phyloP scores from a whole-genome alignment of 2,888 invertebrate genomes.

The Parnassius glacialis region DNA sequence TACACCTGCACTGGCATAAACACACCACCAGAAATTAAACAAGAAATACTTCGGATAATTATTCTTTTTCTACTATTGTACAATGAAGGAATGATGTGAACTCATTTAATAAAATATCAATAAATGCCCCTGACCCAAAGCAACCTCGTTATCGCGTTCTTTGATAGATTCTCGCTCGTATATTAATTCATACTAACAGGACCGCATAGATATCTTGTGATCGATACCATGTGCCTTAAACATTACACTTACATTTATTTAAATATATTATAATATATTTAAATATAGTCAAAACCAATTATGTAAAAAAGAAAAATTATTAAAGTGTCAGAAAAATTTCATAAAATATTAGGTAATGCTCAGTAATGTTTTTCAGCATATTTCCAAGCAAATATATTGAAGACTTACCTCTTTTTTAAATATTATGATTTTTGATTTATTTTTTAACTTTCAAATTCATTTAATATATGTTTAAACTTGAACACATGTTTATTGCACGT shows the following conservation, averaged over 20 bases:
- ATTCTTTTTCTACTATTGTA: no score
- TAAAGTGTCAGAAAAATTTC: no score
- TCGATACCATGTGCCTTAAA: slow-evolving; percentile 10
- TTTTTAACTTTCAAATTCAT: not conserved
- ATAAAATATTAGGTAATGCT: no score
- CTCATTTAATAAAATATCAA: slow-evolving; percentile 12
- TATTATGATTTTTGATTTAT: not conserved
- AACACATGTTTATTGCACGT: slow-evolving; percentile 31
- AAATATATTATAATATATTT: no score
- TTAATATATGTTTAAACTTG: slow-evolving; percentile 2
- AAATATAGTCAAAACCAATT: no score
- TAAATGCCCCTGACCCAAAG: slow-evolving; percentile 21
- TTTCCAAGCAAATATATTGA: not conserved
- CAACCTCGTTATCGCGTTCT: slow-evolving; percentile 19
- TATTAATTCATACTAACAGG: not conserved
- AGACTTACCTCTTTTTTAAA: slow-evolving; percentile 17
- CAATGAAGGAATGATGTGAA: not conserved
- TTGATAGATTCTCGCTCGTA: not conserved
- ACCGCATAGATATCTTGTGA: slow-evolving; percentile 6
- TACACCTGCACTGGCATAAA: no score
- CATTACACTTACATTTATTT: not conserved
- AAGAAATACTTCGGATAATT: no score
- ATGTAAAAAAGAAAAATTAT: no score
- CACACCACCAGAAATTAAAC: no score
- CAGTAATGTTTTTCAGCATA: not conserved